A percentile compares a stretch with the other conserved stretches of the same genome.
These are phyloP conservation scores for Dermochelys coriacea DNA, from an alignment of 2,797 vertebrate species.

Conservation along the genomic window DNA sequence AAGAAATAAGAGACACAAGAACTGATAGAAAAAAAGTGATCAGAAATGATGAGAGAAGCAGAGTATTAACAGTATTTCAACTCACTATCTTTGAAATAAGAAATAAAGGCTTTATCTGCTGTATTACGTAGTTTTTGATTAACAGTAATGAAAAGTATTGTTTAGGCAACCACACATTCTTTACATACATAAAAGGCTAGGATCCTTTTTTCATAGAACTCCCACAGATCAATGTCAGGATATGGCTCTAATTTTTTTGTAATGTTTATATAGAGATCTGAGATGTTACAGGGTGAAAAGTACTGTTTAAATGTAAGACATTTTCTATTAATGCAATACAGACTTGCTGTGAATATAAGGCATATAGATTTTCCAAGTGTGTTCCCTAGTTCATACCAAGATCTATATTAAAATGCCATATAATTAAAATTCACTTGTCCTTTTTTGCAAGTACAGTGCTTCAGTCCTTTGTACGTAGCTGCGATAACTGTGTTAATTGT, in stretches of 20 bases:
- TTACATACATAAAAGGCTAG: neutral
- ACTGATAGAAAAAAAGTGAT: neutral
- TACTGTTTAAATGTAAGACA: neutral
- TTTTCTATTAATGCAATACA: neutral
- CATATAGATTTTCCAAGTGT: neutral
- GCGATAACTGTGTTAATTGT: neutral
- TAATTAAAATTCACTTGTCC: rapidly evolving
- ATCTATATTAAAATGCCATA: neutral
- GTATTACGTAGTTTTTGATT: neutral
- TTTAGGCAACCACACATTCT: neutral
- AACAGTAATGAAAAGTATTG: neutral
- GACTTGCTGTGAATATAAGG: neutral
- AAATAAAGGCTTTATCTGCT: neutral
- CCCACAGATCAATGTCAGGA: neutral
- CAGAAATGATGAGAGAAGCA: neutral
- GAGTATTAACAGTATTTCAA: neutral
- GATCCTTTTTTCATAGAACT: neutral
- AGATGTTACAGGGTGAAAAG: neutral
- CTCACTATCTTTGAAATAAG: neutral
- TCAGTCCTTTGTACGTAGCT: neutral
- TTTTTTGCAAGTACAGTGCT: neutral
- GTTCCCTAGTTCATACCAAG: neutral
- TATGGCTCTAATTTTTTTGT: neutral
- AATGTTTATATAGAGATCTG: neutral
- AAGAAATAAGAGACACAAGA: neutral